These are phyloP conservation scores for Gymnorhina tibicen DNA, from an alignment of 2,113 vertebrate genomes.

Conservation along the genomic window DNA sequence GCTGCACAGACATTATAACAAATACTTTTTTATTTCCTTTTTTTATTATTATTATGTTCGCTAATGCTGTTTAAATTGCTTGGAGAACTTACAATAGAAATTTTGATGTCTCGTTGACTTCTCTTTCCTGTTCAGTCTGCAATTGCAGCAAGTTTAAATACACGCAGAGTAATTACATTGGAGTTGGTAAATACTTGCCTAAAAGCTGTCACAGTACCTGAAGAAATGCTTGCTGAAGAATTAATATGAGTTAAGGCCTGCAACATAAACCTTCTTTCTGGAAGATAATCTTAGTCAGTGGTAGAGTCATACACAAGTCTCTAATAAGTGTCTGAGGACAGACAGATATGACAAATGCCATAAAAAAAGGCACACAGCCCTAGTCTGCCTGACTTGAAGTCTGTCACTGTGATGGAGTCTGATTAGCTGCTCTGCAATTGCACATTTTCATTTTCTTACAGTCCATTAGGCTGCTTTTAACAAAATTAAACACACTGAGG, in stretches of 20 bases:
- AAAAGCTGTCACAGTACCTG: neutral
- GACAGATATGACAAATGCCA: neutral
- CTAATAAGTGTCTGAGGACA: neutral
- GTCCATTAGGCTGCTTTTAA: neutral
- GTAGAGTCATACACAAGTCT: neutral
- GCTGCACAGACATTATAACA: neutral
- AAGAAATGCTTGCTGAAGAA: neutral
- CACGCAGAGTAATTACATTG: neutral
- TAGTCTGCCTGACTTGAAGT: neutral
- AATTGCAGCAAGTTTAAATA: neutral
- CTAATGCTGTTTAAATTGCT: neutral
- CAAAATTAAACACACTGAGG: neutral
- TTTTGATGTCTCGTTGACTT: neutral
- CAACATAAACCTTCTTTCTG: neutral
- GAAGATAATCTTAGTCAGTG: neutral
- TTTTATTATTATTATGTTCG: neutral
- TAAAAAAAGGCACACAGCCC: neutral
- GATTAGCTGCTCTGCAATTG: neutral
- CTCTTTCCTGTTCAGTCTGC: neutral
- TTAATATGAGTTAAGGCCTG: neutral
- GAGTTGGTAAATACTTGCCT: neutral
- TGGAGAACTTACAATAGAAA: neutral
- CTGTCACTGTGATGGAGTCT: neutral
- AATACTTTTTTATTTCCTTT: neutral
- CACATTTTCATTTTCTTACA: neutral